Conservation (phyloP, 1,140 invertebrate genomes). For the Drosophila neocordata region DNA sequence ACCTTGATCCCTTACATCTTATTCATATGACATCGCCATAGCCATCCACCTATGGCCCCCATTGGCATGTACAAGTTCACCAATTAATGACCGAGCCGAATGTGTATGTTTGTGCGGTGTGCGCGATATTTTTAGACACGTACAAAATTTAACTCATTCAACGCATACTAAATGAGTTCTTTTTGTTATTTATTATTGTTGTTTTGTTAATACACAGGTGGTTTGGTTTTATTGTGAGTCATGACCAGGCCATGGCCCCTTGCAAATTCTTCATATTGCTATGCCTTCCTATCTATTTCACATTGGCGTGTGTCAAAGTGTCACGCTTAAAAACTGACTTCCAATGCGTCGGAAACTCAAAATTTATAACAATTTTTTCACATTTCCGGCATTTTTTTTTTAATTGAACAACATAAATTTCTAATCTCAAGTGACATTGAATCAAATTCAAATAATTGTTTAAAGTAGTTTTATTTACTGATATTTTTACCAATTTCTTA, state of each 20-base stretch:
- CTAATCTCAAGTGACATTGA: too few relatives aligned
- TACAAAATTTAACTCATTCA: slow-evolving; percentile 33
- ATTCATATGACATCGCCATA: not conserved
- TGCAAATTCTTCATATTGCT: slow-evolving; percentile 19
- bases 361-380: too few relatives aligned
- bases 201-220: slow-evolving; percentile 40
- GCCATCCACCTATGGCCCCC: slow-evolving; percentile 4
- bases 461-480: too few relatives aligned
- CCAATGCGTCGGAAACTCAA: not conserved
- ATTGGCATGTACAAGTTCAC: slow-evolving; percentile 9
- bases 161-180: slow-evolving; percentile 49
- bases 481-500: too few relatives aligned
- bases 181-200: slow-evolving; percentile 31
- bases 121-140: slow-evolving; percentile 36
- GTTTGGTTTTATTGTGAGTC: slow-evolving; percentile 21
- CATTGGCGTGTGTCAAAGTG: not conserved
- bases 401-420: too few relatives aligned
- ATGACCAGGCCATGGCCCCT: slow-evolving; percentile 27
- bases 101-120: not conserved
- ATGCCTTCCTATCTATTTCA: slow-evolving; percentile 20
- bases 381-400: too few relatives aligned
- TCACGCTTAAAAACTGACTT: not conserved
- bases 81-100: not conserved
- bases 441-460: too few relatives aligned
- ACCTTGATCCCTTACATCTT: not conserved